phyloP scores from a whole-genome alignment of 30 jellyfish, hydroid and myxozoan species.

The Aurelia aurita complex sp. Pacific region DNA sequence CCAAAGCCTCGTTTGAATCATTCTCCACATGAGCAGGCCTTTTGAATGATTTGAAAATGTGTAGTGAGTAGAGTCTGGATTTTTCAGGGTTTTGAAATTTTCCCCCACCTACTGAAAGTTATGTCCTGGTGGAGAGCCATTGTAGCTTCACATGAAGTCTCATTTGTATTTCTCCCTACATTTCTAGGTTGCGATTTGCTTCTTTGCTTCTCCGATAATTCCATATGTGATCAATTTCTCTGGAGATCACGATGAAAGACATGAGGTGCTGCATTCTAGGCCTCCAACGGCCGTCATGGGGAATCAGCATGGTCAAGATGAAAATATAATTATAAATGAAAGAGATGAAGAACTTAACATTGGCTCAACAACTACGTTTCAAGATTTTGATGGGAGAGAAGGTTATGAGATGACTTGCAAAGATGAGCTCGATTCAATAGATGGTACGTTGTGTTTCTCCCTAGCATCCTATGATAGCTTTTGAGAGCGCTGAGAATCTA shows the following conservation, averaged over 20 bases:
- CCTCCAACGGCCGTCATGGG: constrained; percentile 3
- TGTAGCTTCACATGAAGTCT: neutral
- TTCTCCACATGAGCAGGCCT: no score
- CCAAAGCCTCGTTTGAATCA: no score
- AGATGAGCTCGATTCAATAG: no score
- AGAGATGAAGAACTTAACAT: constrained; percentile 29
- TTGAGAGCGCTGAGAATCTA: neutral
- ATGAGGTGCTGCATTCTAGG: neutral
- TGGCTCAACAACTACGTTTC: constrained; percentile 57
- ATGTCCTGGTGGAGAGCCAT: neutral
- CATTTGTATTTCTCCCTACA: neutral
- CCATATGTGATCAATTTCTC: constrained; percentile 52
- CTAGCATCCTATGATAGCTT: no score
- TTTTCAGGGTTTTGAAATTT: neutral
- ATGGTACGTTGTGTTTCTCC: no score
- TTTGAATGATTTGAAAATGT: no score
- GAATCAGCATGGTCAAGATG: constrained; percentile 3
- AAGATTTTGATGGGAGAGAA: constrained; percentile 57
- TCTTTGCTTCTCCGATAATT: constrained; percentile 48
- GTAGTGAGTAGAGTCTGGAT: neutral
- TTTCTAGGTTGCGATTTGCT: constrained; percentile 63
- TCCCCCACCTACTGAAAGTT: neutral
- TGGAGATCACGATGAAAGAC: constrained; percentile 54
- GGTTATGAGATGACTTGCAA: neutral
- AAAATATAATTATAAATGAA: neutral